Base-by-base conservation (phyloP, 2,888 invertebrate species). In the Folsomia manolachei region DNA sequence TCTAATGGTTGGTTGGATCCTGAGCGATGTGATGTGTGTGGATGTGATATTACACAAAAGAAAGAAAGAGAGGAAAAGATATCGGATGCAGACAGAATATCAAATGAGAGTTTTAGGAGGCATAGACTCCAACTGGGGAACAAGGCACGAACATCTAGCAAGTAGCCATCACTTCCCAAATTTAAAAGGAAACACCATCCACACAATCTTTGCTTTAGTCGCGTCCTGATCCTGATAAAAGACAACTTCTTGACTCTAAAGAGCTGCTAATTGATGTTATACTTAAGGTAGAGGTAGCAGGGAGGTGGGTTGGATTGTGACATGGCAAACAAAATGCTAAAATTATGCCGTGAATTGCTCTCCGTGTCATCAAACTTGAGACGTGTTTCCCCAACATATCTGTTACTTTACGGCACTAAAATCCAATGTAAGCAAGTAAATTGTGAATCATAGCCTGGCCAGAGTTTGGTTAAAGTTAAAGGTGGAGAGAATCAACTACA, bases 151-250 rank as follows among this genome's bases (percentile, higher is more conserved):
- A 39, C 39, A 39, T 39, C 39, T 39, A 39, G 7, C 39, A 39
- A 39, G 7, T 39, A 39, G 14, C 62, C 62, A 62, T 23, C 62
- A 62, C 24, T 25, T 24, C 62, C 62, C 2, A 19, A 62, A 14
- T 62, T 19, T 60, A 60, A 19, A 60, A 9, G 39, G 39, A 39
- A 39, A 39, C 39, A 39, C 39, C 39, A 39, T 39, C 39, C 39
- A 70, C 73, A 70, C 68, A 73, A 70, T 67, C 63, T 27, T 73
- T 63, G 70, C 70, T 70, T 72, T 66, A 66, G 61, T 63, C n/a
- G n/a, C n/a, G n/a, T n/a, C n/a, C n/a, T n/a, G n/a, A n/a, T n/a
- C n/a, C 18, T 56, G 21, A 56, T 56, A 19, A 56, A 19, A 56
- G 19, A 7, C 19, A 7, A 18, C 56, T n/a, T n/a, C n/a, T 56